Evolutionary conservation across 2,113 vertebrate genomes (phyloP).

Genomic region (Pollimyrus isidori): DNA sequence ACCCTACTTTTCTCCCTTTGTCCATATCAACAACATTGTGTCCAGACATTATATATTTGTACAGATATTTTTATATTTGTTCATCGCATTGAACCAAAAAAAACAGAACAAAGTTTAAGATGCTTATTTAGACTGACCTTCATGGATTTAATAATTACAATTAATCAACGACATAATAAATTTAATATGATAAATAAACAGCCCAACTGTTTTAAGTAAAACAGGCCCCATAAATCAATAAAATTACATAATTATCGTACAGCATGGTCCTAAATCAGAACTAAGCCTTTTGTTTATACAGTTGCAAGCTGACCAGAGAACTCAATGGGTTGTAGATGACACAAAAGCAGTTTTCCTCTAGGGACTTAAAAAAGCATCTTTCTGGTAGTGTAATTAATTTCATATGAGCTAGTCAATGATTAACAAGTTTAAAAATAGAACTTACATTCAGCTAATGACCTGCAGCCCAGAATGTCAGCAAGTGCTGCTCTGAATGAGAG

Average conservation of each 20-base stretch:
- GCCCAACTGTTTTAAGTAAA: neutral
- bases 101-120: neutral
- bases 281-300: neutral
- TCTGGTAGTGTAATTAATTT: neutral
- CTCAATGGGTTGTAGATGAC: neutral
- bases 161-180: neutral
- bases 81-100: neutral
- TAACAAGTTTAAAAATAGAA: neutral
- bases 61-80: neutral
- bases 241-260: neutral
- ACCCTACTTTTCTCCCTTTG: neutral
- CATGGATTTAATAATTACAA: neutral
- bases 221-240: neutral
- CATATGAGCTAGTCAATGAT: neutral
- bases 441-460: neutral
- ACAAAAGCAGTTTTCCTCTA: neutral
- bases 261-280: neutral
- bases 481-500: neutral
- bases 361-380: neutral
- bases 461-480: neutral
- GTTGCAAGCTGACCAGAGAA: neutral
- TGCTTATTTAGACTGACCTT: neutral
- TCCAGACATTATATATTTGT: neutral
- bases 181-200: neutral
- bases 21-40: neutral